Conservation (phyloP, 1,140 invertebrate species). For the Drosophila santomea region DNA sequence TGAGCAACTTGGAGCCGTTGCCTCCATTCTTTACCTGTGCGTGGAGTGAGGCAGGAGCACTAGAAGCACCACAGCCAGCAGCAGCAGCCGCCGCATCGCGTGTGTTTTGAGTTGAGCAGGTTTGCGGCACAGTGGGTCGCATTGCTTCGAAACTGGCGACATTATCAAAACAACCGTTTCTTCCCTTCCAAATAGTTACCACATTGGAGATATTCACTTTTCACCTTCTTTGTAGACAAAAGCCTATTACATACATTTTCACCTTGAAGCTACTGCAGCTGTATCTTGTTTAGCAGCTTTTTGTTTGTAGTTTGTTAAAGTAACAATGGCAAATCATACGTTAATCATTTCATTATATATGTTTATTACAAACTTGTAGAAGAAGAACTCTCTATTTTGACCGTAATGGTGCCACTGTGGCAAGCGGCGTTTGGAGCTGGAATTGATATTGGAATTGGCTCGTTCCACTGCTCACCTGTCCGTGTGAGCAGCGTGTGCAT, state of each 20-base stretch:
- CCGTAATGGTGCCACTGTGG: slow-evolving; percentile 32
- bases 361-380: too few relatives aligned
- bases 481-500: slow-evolving; percentile 16
- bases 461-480: slow-evolving; percentile 35
- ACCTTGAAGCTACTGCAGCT: too few relatives aligned
- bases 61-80: background rate
- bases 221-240: too few relatives aligned
- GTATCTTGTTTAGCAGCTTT: too few relatives aligned
- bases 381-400: background rate
- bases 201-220: too few relatives aligned
- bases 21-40: slow-evolving; percentile 21
- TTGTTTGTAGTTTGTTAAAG: too few relatives aligned
- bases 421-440: slow-evolving; percentile 14
- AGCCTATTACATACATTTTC: too few relatives aligned
- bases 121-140: slow-evolving; percentile 56
- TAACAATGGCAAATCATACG: too few relatives aligned
- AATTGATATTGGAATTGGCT: slow-evolving; percentile 37
- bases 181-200: too few relatives aligned
- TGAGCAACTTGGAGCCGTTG: slow-evolving; percentile 62
- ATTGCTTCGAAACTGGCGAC: background rate
- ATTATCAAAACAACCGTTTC: background rate
- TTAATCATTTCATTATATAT: too few relatives aligned
- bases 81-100: slow-evolving; percentile 19
- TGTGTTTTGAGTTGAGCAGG: slow-evolving; percentile 56
- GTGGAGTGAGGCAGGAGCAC: slow-evolving; percentile 23